Base-by-base conservation (phyloP, 2,888 invertebrate species). In the Diadegma fenestrale region DNA sequence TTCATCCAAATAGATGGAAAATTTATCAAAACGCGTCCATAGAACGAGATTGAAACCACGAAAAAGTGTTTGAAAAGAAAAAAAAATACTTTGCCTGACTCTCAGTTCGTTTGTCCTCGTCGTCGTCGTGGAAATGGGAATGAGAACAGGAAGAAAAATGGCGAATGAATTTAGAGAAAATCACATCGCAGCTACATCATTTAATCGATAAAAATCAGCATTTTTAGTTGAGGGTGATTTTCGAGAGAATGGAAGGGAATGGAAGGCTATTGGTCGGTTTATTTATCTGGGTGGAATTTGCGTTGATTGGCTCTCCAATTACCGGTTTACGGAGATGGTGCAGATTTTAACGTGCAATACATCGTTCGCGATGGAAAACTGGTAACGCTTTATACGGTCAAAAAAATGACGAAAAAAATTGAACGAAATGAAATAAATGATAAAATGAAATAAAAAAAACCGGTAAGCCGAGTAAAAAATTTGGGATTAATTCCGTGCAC, bases 261-360 rank as follows among this genome's bases (percentile, higher is more conserved):
- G 33, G 37, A 43, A 69, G 30, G 7, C 19, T 4, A 73, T 43
- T 17, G 19, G 30, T 14, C 22, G 22, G 8, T 30, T 45, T n/a
- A 45, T 10, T 45, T n/a, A 19, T 10, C 68, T 72, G 58, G 26
- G 33, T 45, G 48, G 45, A 75, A 43, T 63, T 61, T 22, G 30
- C 45, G 17, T 58, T 37, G 17, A 30, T 58, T 22, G 33, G 41
- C 68, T 75, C 58, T 48, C 71, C 43, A 22, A 68, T 71, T 54
- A 51, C 33, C 68, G 30, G 73, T 37, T 79, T 73, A 54, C 66
- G 61, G 75, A 61, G 69, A 82, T 82, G 79, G 85, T 85, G 82
- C 85, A 85, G 76, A 73, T 63, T 85, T 82, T 69, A 12, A 82
- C 79, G 85, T 85, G 82, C 85, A 85, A 85, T 85, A 85, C 58